Percentiles rank a stretch among this genome's conserved stretches.
These are phyloP conservation scores for Drosophila tristis DNA, from an alignment of 1,140 invertebrate genomes.

Conservation along the genomic window DNA sequence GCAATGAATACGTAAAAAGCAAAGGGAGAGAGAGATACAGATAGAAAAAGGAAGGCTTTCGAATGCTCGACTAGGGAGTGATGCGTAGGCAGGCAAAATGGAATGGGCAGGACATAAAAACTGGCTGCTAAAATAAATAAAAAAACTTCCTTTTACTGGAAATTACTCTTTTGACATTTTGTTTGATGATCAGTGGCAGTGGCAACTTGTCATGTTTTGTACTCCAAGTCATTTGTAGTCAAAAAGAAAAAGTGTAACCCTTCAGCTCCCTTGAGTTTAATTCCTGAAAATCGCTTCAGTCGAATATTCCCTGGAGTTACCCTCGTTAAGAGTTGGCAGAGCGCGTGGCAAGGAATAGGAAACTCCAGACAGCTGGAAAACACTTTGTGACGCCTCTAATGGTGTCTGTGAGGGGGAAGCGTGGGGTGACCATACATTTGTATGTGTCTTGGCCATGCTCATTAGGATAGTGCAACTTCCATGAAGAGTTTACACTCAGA, in stretches of 20 bases:
- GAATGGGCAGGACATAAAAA: not conserved
- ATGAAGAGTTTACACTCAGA: slow-evolving; percentile 20
- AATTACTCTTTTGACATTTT: too few species aligned
- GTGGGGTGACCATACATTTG: not conserved
- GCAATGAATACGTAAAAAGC: slow-evolving; percentile 74
- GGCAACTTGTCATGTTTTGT: too few species aligned
- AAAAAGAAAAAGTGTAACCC: too few species aligned
- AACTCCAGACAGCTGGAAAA: slow-evolving; percentile 7
- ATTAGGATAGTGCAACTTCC: slow-evolving; percentile 62
- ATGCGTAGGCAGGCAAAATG: not conserved
- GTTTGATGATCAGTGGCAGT: too few species aligned
- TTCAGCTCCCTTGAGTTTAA: too few species aligned
- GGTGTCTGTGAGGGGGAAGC: not conserved
- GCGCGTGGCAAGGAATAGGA: not conserved
- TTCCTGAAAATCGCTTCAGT: not conserved
- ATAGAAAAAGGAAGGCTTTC: not conserved
- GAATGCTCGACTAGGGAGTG: slow-evolving; percentile 16
- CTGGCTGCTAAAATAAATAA: not conserved
- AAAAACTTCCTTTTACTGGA: not conserved
- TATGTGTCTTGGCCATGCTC: slow-evolving; percentile 38
- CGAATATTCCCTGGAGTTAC: not conserved
- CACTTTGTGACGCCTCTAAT: slow-evolving; percentile 36
- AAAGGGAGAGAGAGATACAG: not conserved
- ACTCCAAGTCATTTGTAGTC: too few species aligned
- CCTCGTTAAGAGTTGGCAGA: slow-evolving; percentile 5